These are phyloP conservation scores for Steinernema carpocapsae DNA, from an alignment of 2,888 invertebrate species.

Conservation along the genomic window DNA sequence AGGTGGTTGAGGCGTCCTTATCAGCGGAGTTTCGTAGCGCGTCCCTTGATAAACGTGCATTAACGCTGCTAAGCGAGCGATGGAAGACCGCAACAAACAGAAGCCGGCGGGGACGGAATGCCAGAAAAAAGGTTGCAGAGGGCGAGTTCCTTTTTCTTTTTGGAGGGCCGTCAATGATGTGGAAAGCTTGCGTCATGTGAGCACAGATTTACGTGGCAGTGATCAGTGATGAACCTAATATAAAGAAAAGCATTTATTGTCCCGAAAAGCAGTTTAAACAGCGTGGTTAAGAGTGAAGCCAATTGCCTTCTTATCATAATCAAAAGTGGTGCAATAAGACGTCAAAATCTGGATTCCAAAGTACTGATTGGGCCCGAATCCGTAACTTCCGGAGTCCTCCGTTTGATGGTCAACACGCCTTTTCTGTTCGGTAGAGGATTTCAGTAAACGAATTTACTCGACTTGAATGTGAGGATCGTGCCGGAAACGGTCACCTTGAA, in stretches of 20 bases:
- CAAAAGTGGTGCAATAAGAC: neutral
- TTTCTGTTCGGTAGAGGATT: conserved; percentile 1
- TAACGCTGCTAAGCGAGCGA: neutral
- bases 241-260: too few relatives aligned
- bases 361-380: conserved; percentile 3
- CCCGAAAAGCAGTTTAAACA: too few relatives aligned
- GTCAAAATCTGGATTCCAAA: conserved; percentile 14
- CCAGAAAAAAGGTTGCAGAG: neutral
- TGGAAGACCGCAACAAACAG: neutral
- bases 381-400: neutral
- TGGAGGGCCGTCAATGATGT: neutral
- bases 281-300: neutral
- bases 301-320: neutral
- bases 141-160: neutral
- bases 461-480: neutral
- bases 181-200: too few relatives aligned
- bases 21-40: neutral
- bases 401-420: neutral
- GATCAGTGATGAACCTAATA: too few relatives aligned
- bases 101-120: neutral
- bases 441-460: neutral
- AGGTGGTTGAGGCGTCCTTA: neutral
- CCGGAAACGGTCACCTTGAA: neutral
- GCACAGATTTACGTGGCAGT: too few relatives aligned
- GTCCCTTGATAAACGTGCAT: neutral